Evolutionary conservation across 2,797 vertebrate species (phyloP), one percentile per base, ranked within the genome.

Genomic region (Poecilia picta): DNA sequence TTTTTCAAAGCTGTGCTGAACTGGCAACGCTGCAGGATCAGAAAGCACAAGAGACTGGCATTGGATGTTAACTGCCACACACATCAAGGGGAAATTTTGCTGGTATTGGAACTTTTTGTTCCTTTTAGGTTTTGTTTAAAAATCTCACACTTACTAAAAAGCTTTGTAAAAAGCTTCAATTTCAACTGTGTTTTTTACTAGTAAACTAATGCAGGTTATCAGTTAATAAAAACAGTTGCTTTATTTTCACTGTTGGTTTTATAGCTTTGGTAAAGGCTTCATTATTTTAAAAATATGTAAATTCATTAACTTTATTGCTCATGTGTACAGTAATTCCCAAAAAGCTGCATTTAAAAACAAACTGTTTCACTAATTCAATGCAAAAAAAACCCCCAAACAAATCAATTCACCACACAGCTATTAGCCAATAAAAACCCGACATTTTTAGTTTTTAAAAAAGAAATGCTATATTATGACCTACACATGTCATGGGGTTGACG

Each of bases 1-100:
- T 74, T 59, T 75, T 74, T 68, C 53, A 36, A 75, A 71, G 81
- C 83, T n/a, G 55, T 80, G 79, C 78, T 84, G 80, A 87, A 18
- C 55, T 15, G 46, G 0, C 45, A 88, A 80, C 78, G 83, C 85
- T 76, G 76, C 79, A 46, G 77, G 72, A 55, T 76, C 82, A 71
- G 20, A 64, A 84, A 79, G 53, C 53, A 82, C 71, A 5, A 16
- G 13, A 71, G 39, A 28, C 43, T n/a, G 43, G 13, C 11, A 1
- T 8, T 46, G 25, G 13, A 16, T 46, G n/a, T 71, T 46, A 18
- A 28, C 18, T 68, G 20, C 36, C 10, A 41, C 25, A 46, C 13
- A 8, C 5, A 0, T 15, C 25, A 45, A 43, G 41, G 11, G 41
- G 25, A 71, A 71, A 71, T 71, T 46, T 5, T 46, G 25, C 25